These are phyloP conservation scores for Branchellion lobata DNA, from an alignment of 2,888 invertebrate species.

Conservation along the genomic window DNA sequence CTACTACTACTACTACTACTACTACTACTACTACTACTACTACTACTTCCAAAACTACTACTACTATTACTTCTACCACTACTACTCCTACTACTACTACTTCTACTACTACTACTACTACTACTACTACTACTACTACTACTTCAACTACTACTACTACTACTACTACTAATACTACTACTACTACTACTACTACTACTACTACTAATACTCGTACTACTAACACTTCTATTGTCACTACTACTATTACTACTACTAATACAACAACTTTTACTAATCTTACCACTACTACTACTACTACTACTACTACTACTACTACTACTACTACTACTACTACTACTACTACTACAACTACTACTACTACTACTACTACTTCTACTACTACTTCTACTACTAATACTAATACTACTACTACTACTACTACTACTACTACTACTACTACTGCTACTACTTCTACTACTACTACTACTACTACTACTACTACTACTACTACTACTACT, in stretches of 20 bases:
- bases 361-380: background rate
- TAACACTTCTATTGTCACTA: background rate
- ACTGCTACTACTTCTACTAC: constrained; percentile 16
- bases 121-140: background rate
- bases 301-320: background rate
- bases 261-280: background rate
- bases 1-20: background rate
- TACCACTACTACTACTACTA: background rate
- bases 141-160: background rate
- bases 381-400: background rate
- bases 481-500: constrained; percentile 16
- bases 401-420: too few relatives aligned
- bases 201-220: background rate
- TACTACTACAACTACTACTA: background rate
- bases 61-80: background rate
- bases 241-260: background rate
- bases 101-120: background rate
- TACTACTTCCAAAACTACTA: background rate
- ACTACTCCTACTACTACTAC: background rate
- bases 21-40: background rate
- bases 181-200: background rate
- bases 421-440: constrained; percentile 7
- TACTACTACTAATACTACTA: background rate
- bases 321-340: background rate
- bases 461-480: constrained; percentile 9